Percentiles rank a stretch among this genome's conserved stretches.
Conservation (phyloP, 1,140 invertebrate species). For the Coenobita brevimanus region DNA sequence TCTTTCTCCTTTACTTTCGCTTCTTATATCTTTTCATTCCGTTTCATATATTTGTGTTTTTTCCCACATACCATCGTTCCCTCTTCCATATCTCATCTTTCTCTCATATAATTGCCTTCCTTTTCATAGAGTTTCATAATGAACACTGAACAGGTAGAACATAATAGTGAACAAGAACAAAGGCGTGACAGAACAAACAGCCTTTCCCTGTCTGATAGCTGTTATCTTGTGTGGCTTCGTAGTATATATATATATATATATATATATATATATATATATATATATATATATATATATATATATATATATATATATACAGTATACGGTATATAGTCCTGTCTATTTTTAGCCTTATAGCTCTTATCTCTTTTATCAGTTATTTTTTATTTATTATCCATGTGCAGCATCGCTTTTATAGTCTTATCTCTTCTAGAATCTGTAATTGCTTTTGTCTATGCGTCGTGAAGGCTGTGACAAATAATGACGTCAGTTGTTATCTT, state of each 20-base stretch:
- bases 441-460: too few relatives aligned
- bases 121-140: background rate
- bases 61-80: background rate
- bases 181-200: too few relatives aligned
- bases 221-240: background rate
- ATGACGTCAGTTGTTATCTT: too few relatives aligned
- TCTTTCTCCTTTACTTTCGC: background rate
- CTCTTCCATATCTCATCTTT: background rate
- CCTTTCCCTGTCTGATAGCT: background rate
- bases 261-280: constrained; percentile 35
- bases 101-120: background rate
- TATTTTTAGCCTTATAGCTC: too few relatives aligned
- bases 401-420: too few relatives aligned
- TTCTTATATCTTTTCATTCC: background rate
- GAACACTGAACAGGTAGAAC: too few relatives aligned
- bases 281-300: constrained; percentile 33
- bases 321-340: too few relatives aligned
- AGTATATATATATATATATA: constrained; percentile 10
- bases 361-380: too few relatives aligned
- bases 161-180: too few relatives aligned
- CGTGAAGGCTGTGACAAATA: too few relatives aligned
- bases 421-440: too few relatives aligned
- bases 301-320: constrained; percentile 16
- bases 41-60: background rate
- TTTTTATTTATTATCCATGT: too few relatives aligned